Percentiles rank a stretch among this genome's conserved stretches.
phyloP scores from a whole-genome alignment of 2,797 vertebrate genomes.

The Crypturellus tataupa region DNA sequence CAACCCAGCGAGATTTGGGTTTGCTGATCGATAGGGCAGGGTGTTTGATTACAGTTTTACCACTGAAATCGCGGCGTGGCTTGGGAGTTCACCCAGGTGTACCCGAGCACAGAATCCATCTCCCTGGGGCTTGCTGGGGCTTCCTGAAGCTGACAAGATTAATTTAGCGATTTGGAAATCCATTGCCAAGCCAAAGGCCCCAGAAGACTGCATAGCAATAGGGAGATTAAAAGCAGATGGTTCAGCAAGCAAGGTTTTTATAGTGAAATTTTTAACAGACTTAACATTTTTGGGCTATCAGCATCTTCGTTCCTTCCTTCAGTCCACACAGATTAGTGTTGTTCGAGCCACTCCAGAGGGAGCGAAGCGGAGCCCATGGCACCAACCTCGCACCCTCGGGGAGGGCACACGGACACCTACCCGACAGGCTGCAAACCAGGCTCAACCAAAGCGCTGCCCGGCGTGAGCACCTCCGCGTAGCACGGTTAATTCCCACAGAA shows the following conservation, averaged over 20 bases:
- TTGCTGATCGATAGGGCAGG: neutral
- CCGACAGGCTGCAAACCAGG: constrained; percentile 4
- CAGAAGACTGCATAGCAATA: constrained; percentile 70
- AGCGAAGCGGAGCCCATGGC: constrained; percentile 54
- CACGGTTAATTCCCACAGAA: constrained; percentile 38
- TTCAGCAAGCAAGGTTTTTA: constrained; percentile 59
- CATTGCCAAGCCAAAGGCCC: constrained; percentile 61
- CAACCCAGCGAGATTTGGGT: neutral
- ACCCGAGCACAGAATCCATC: constrained; percentile 23
- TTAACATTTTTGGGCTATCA: constrained; percentile 77
- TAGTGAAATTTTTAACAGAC: constrained; percentile 59
- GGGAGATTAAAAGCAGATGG: constrained; percentile 83
- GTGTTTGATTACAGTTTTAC: neutral
- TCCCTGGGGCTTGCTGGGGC: constrained; percentile 54
- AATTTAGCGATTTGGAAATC: constrained; percentile 79
- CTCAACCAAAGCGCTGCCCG: constrained; percentile 36
- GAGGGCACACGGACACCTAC: constrained; percentile 25
- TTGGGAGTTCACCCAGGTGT: constrained; percentile 52
- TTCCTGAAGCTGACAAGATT: constrained; percentile 83
- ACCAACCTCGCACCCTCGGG: constrained; percentile 14
- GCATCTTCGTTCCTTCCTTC: constrained; percentile 65
- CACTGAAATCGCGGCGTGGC: neutral
- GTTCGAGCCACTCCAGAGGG: constrained; percentile 14
- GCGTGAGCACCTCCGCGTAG: constrained; percentile 50
- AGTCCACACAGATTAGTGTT: constrained; percentile 29